phyloP scores from a whole-genome alignment of 2,113 vertebrate species.

The Grallaria varia region DNA sequence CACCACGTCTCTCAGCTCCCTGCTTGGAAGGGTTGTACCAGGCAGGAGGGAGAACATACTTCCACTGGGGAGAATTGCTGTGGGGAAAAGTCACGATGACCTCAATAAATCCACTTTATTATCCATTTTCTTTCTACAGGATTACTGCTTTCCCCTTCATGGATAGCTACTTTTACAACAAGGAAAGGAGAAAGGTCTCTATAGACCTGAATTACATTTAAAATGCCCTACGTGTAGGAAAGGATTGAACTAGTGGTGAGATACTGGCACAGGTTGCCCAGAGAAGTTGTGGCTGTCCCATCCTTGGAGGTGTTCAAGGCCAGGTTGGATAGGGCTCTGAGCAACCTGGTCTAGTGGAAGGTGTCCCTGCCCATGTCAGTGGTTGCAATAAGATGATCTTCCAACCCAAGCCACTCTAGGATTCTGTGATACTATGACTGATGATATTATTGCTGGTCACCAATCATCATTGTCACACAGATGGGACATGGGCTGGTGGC shows the following conservation, averaged over 20 bases:
- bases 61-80: fast-evolving
- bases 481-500: fast-evolving
- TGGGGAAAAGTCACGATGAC: background rate
- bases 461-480: background rate
- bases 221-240: background rate
- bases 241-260: background rate
- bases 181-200: background rate
- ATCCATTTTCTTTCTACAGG: background rate
- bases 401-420: fast-evolving
- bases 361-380: background rate
- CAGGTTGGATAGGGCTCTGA: fast-evolving
- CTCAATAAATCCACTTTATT: background rate
- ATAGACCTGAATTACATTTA: background rate
- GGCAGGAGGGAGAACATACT: background rate
- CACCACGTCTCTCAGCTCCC: background rate
- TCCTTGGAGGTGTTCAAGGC: background rate
- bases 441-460: background rate
- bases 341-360: background rate
- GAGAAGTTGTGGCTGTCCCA: background rate
- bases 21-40: background rate
- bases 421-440: background rate
- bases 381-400: background rate
- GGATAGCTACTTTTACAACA: background rate
- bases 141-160: background rate
- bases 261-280: background rate